A percentile compares a stretch with the other conserved stretches of the same genome.
phyloP scores from a whole-genome alignment of 2,888 invertebrate genomes.

The Cyaniris semiargus region DNA sequence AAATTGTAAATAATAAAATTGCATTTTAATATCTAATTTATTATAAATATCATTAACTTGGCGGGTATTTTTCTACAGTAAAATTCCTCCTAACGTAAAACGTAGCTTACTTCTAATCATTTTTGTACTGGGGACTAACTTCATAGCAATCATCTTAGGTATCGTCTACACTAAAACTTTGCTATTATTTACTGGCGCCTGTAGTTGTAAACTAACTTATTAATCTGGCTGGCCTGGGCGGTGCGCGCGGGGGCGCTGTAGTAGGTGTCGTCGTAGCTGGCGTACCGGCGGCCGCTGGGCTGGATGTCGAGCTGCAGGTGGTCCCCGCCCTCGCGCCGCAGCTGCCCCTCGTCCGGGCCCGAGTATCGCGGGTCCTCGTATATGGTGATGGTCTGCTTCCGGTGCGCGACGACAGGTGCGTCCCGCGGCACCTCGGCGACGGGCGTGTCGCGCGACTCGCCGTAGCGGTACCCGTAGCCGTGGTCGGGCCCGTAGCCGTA shows the following conservation, averaged over 20 bases:
- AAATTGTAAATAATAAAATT: background rate
- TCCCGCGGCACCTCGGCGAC: conserved; percentile 62
- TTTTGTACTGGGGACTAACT: background rate
- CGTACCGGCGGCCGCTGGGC: conserved; percentile 71
- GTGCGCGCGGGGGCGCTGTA: conserved; percentile 56
- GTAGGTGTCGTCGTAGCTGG: conserved; percentile 70
- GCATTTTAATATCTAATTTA: background rate
- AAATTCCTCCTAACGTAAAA: background rate
- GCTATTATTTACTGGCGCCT: conserved; percentile 50
- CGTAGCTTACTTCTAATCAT: background rate
- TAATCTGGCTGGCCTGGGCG: conserved; percentile 72
- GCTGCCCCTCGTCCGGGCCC: conserved; percentile 63
- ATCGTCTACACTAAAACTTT: conserved; percentile 43
- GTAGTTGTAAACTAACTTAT: conserved; percentile 76
- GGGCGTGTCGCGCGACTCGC: conserved; percentile 62
- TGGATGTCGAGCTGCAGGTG: conserved; percentile 69
- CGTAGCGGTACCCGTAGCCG: conserved; percentile 68
- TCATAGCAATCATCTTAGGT: background rate
- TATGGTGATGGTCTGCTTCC: conserved; percentile 76
- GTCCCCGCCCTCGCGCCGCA: conserved; percentile 68
- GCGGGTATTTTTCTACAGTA: background rate
- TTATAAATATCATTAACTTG: background rate
- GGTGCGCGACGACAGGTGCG: conserved; percentile 66
- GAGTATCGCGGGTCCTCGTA: conserved; percentile 76
- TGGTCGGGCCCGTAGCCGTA: conserved; percentile 66